Percentiles rank a stretch among this genome's conserved stretches.
Conservation (phyloP, 2,888 invertebrate genomes). For the Ecliptopera silaceata region DNA sequence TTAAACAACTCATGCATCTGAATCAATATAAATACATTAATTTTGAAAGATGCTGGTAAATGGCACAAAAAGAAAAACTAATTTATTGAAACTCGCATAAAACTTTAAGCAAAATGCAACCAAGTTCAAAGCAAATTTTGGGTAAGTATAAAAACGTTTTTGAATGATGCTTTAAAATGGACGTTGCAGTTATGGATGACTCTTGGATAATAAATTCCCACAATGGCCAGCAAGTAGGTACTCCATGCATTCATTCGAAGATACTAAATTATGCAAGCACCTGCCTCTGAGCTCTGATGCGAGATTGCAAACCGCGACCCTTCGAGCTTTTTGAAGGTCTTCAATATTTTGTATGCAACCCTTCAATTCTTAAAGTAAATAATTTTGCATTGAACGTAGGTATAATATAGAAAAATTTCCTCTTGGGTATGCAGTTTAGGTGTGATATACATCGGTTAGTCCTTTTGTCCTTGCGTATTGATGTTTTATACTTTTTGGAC, state of each 20-base stretch:
- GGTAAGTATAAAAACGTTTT: too few relatives aligned
- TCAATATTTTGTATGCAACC: conserved; percentile 27
- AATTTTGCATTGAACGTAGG: conserved; percentile 21
- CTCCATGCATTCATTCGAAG: conserved; percentile 19
- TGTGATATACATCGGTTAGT: conserved; percentile 37
- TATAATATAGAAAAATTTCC: conserved; percentile 16
- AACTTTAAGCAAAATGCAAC: too few relatives aligned
- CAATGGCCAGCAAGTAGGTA: conserved; percentile 19
- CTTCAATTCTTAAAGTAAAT: conserved; percentile 20
- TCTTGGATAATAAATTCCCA: conserved; percentile 15
- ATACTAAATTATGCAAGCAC: conserved; percentile 29
- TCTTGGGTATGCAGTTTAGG: conserved; percentile 21
- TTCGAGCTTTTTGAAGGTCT: conserved; percentile 26
- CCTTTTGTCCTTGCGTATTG: conserved; percentile 53
- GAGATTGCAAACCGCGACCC: conserved; percentile 29
- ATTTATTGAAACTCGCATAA: too few relatives aligned
- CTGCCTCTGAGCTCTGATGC: conserved; percentile 27
- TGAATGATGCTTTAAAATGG: not conserved
- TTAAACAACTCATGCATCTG: too few relatives aligned
- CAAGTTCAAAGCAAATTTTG: too few relatives aligned
- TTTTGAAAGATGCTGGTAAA: too few relatives aligned
- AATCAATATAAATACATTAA: too few relatives aligned
- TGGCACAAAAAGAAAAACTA: too few relatives aligned
- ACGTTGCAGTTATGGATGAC: conserved; percentile 8
- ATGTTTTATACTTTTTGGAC: conserved; percentile 58